Base-by-base conservation (phyloP, 2,113 vertebrate genomes). In the Cebidichthys violaceus region DNA sequence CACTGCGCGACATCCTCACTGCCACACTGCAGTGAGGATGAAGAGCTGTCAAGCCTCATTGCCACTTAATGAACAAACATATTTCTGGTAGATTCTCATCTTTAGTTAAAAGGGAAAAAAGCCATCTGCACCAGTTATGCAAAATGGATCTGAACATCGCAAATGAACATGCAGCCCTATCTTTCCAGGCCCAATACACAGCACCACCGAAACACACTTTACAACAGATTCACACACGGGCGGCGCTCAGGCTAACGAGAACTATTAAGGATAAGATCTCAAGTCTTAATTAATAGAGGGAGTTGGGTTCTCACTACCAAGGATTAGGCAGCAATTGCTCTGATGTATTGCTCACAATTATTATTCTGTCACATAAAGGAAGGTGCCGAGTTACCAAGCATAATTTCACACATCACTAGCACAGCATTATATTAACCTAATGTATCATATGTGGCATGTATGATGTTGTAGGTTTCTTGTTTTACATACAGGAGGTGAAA, bases 51-150 rank as follows among this genome's bases (percentile, higher is more conserved):
- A 86, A 81, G 92, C 92, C 86, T 92, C 92, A 92, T 93, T 92
- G 91, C 84, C 84, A 85, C 77, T 88, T 92, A 90, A 95, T 92
- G 87, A 94, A 91, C 91, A 92, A 93, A 93, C 89, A 90, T 86
- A 89, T 94, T 93, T 92, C 82, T 76, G 74, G 81, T 79, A 70
- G 75, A 84, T 88, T 89, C 81, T 62, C 67, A 45, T 81, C 76
- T 74, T 70, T 80, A 70, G 70, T 88, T 79, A 91, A 90, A 78
- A 77, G 77, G 76, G 33, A 6, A 33, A 85, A 84, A 84, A 86
- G 55, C 87, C 87, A 89, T 91, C 87, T 89, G 86, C 86, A 54
- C 73, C 33, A n/a, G 62, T 88, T 82, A 72, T 39, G 45, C 79
- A 79, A 80, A 90, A 79, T 76, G 52, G 31, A 73, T 83, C 62